Conservation (phyloP, 1,140 invertebrate genomes). For the Liolophura sinensis region DNA sequence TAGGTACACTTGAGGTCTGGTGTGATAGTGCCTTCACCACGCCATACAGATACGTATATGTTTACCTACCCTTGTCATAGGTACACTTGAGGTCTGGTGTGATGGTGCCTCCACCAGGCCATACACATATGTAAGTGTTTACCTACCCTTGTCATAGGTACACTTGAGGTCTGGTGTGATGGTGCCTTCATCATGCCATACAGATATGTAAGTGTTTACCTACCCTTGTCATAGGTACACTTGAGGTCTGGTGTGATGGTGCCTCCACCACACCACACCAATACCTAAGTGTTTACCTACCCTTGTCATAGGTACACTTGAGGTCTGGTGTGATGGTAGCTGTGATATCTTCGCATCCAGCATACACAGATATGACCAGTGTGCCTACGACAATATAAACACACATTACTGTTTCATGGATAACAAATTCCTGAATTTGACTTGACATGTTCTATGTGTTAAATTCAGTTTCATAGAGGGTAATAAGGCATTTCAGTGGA, state of each 20-base stretch:
- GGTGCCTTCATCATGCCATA: no score
- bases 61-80: constrained; percentile 54
- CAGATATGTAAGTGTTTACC: no score
- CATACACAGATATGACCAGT: constrained; percentile 92
- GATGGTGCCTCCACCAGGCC: constrained; percentile 66
- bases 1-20: constrained; percentile 83
- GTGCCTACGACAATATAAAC: constrained; percentile 70
- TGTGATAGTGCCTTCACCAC: constrained; percentile 73
- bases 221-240: constrained; percentile 63
- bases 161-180: constrained; percentile 89
- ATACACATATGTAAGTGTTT: no score
- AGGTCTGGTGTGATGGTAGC: constrained; percentile 83
- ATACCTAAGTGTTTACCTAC: no score
- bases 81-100: constrained; percentile 88
- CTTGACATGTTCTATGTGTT: no score
- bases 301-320: constrained; percentile 68
- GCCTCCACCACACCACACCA: no score
- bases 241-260: constrained; percentile 88
- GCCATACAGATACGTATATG: no score
- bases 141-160: constrained; percentile 61
- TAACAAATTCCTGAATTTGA: no score
- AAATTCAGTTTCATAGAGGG: no score
- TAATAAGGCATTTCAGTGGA: no score
- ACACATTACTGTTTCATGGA: no score
- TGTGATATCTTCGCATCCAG: constrained; percentile 70